phyloP scores from a whole-genome alignment of 2,888 invertebrate species.

The Aphrophora alni region DNA sequence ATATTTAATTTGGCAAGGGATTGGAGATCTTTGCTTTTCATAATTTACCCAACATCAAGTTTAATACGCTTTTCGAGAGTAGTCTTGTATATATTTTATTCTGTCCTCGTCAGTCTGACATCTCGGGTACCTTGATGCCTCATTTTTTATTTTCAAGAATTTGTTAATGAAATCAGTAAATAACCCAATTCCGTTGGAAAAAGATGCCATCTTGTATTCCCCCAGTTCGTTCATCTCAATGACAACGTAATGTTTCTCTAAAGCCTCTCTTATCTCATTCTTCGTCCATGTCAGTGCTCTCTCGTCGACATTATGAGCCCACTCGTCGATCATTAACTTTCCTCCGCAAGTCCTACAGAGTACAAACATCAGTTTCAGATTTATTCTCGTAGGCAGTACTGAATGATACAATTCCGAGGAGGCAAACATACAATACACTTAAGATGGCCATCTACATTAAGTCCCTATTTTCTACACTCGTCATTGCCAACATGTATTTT shows the following conservation, averaged over 20 bases:
- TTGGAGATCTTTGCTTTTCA: slow-evolving; percentile 46
- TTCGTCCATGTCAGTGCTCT: slow-evolving; percentile 53
- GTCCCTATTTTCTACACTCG: background rate
- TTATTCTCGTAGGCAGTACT: slow-evolving; percentile 51
- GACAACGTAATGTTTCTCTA: slow-evolving; percentile 50
- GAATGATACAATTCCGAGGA: slow-evolving; percentile 34
- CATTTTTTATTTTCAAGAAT: slow-evolving; percentile 39
- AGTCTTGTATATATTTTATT: background rate
- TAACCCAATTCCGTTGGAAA: slow-evolving; percentile 39
- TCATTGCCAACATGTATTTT: background rate
- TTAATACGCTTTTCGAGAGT: slow-evolving; percentile 44
- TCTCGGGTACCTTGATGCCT: slow-evolving; percentile 16
- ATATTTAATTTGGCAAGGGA: slow-evolving; percentile 48
- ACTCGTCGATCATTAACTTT: slow-evolving; percentile 48
- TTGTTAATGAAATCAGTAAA: slow-evolving; percentile 46
- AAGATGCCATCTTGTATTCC: slow-evolving; percentile 44
- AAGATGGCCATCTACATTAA: slow-evolving; percentile 26
- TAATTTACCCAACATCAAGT: slow-evolving; percentile 45
- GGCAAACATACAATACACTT: too few species aligned
- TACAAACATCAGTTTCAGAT: slow-evolving; percentile 53
- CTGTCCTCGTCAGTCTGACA: slow-evolving; percentile 39
- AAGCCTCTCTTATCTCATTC: slow-evolving; percentile 52
- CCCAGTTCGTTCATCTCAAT: slow-evolving; percentile 53
- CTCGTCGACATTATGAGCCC: slow-evolving; percentile 51
- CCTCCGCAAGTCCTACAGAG: slow-evolving; percentile 54